These are phyloP conservation scores for Otis tarda DNA, from an alignment of 2,113 vertebrate species.

Conservation along the genomic window DNA sequence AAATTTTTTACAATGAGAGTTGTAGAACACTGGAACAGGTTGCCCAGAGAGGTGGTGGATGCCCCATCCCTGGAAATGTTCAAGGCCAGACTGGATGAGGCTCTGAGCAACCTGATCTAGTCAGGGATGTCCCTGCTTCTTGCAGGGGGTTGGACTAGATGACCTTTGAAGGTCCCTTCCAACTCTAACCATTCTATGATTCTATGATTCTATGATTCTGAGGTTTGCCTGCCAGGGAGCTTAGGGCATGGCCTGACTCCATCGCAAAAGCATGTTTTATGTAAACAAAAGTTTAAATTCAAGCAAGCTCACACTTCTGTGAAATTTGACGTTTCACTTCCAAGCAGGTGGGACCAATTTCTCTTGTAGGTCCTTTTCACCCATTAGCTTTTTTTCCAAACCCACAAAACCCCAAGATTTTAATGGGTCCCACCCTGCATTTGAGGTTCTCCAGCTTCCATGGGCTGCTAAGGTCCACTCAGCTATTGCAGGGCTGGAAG, in stretches of 20 bases:
- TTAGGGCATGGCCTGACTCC: not conserved
- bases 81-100: too few relatives aligned
- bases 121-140: too few relatives aligned
- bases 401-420: not conserved
- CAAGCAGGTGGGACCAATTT: not conserved
- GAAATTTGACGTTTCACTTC: not conserved
- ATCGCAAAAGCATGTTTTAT: not conserved
- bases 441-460: not conserved
- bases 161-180: too few relatives aligned
- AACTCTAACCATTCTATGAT: too few relatives aligned
- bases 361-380: not conserved
- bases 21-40: too few relatives aligned
- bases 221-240: not conserved
- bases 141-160: too few relatives aligned
- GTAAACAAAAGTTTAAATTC: not conserved
- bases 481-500: not conserved
- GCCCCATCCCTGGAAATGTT: too few relatives aligned
- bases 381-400: not conserved
- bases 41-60: too few relatives aligned
- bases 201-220: too few relatives aligned
- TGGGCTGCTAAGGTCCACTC: not conserved
- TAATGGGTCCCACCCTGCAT: not conserved
- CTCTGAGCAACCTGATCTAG: too few relatives aligned
- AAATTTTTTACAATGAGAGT: too few relatives aligned
- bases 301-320: not conserved